These are phyloP conservation scores for Tachina grossa DNA, from an alignment of 2,888 invertebrate genomes.

Conservation along the genomic window DNA sequence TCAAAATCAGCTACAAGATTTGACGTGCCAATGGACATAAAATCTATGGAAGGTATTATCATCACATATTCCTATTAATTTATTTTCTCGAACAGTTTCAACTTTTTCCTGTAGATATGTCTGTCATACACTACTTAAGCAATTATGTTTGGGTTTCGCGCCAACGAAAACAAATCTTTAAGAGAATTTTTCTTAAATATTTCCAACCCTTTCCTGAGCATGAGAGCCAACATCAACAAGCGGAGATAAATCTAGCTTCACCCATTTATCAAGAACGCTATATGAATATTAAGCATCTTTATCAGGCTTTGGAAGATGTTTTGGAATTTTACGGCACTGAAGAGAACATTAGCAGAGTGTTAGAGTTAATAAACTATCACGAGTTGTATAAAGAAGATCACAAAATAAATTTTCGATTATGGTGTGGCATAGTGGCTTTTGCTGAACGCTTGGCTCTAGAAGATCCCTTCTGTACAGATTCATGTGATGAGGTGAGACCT, in stretches of 20 bases:
- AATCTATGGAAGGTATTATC: constrained; percentile 81
- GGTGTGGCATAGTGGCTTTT: constrained; percentile 91
- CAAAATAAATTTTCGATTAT: constrained; percentile 87
- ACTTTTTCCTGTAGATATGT: constrained; percentile 84
- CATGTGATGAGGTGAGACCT: constrained; percentile 86
- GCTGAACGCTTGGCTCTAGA: constrained; percentile 86
- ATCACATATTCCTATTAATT: neutral
- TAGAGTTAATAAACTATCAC: constrained; percentile 76
- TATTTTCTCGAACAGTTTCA: neutral
- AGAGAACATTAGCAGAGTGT: constrained; percentile 78
- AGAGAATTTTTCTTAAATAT: constrained; percentile 84
- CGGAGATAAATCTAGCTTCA: constrained; percentile 68
- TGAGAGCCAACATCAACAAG: constrained; percentile 51
- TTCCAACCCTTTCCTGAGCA: constrained; percentile 69
- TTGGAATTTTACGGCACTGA: constrained; percentile 82
- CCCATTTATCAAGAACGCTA: constrained; percentile 78
- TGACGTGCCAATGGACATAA: constrained; percentile 88
- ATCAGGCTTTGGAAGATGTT: constrained; percentile 82
- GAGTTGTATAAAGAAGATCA: constrained; percentile 63
- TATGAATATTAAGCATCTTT: constrained; percentile 76
- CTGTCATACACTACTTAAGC: constrained; percentile 88
- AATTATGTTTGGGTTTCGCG: constrained; percentile 86
- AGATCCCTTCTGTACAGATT: constrained; percentile 85
- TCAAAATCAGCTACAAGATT: constrained; percentile 89
- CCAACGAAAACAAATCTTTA: constrained; percentile 84